A percentile compares a stretch with the other conserved stretches of the same genome.
Conservation (phyloP, 2,113 vertebrate genomes). For the Gorsachius goisagi region DNA sequence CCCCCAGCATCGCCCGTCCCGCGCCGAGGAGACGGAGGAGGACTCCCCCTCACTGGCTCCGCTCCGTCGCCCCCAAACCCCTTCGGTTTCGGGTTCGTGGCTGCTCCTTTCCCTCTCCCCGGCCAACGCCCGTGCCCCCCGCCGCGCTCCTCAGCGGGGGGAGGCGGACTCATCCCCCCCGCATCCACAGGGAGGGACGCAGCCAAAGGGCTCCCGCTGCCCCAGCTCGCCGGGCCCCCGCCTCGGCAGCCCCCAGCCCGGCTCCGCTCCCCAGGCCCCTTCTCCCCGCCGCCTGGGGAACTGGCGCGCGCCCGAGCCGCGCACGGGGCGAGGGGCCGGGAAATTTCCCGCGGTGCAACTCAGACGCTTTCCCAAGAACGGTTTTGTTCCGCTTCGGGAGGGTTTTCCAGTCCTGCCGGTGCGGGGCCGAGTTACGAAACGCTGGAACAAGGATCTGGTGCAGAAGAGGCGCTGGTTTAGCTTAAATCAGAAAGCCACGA, state of each 20-base stretch:
- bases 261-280: neutral
- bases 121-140: neutral
- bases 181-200: too few species aligned
- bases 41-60: neutral
- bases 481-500: neutral
- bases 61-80: too few species aligned
- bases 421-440: neutral
- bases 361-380: rapidly evolving
- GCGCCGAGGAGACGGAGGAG: neutral
- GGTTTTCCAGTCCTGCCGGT: neutral
- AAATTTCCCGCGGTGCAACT: rapidly evolving
- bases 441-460: neutral
- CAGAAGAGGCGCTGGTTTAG: neutral
- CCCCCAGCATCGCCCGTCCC: neutral
- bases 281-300: too few species aligned
- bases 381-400: neutral
- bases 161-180: too few species aligned
- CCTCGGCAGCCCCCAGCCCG: too few species aligned
- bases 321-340: rapidly evolving
- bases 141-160: neutral
- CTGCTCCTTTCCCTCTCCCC: neutral
- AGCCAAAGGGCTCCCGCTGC: rapidly evolving
- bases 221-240: too few species aligned
- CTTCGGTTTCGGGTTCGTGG: rapidly evolving
- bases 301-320: rapidly evolving